phyloP scores from a whole-genome alignment of 2,888 invertebrate genomes.

The Itoplectis maculator region DNA sequence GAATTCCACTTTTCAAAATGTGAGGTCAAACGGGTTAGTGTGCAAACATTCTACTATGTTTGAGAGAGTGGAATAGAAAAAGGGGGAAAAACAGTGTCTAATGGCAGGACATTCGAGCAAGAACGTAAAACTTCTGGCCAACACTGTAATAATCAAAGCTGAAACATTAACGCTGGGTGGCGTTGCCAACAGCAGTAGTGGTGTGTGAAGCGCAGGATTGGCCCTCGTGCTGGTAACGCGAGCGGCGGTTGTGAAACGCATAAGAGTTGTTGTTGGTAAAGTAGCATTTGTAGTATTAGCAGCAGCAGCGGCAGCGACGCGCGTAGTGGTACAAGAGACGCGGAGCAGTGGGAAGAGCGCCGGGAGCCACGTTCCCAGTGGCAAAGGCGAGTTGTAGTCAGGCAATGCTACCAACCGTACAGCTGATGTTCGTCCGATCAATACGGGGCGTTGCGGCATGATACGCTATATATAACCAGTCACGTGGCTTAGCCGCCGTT shows the following conservation, averaged over 20 bases:
- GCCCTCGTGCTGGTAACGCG: not conserved
- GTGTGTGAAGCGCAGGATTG: not conserved
- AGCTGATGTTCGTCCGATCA: slow-evolving; percentile 81
- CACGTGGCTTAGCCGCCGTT: slow-evolving; percentile 77
- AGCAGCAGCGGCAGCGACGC: not conserved
- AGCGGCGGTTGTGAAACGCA: not conserved
- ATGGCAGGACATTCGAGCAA: slow-evolving; percentile 30
- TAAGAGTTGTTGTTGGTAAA: slow-evolving; percentile 19
- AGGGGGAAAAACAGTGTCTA: too few relatives aligned
- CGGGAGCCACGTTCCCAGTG: slow-evolving; percentile 61
- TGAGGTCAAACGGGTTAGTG: too few relatives aligned
- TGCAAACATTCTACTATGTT: too few relatives aligned
- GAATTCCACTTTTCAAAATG: too few relatives aligned
- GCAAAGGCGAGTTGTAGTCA: slow-evolving; percentile 66
- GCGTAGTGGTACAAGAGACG: slow-evolving; percentile 22
- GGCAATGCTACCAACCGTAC: slow-evolving; percentile 77
- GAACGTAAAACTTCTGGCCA: slow-evolving; percentile 28
- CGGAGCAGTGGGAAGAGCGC: too few relatives aligned
- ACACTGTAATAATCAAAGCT: slow-evolving; percentile 28
- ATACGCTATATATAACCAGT: slow-evolving; percentile 76
- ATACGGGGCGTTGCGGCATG: slow-evolving; percentile 82
- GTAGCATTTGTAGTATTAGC: slow-evolving; percentile 24
- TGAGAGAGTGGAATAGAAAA: too few relatives aligned
- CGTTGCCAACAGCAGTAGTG: slow-evolving; percentile 37
- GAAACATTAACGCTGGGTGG: slow-evolving; percentile 19